These are phyloP conservation scores for Drosophila ogumai DNA, from an alignment of 1,140 invertebrate species.

Conservation along the genomic window DNA sequence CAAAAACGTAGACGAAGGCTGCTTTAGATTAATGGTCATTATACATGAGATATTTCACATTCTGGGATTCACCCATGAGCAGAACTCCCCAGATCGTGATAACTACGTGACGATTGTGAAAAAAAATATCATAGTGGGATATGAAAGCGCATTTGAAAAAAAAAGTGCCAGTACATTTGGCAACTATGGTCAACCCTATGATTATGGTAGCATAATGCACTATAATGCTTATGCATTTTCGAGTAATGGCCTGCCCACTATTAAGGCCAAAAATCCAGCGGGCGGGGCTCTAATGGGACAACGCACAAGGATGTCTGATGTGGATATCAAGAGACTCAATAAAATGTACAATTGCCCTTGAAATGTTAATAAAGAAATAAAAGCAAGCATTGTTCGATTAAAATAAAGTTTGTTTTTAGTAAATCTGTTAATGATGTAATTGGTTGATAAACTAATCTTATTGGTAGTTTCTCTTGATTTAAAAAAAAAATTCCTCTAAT, in stretches of 20 bases:
- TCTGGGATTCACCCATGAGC: constrained; percentile 90
- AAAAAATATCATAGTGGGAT: constrained; percentile 88
- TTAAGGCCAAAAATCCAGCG: constrained; percentile 85
- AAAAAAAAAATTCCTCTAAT: no score
- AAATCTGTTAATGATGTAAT: neutral
- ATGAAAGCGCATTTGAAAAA: constrained; percentile 86
- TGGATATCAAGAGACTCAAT: constrained; percentile 86
- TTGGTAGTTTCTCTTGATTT: no score
- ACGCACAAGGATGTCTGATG: constrained; percentile 85
- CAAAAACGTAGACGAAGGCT: constrained; percentile 37
- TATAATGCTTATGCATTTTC: constrained; percentile 90
- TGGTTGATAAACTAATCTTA: neutral
- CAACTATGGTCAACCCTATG: constrained; percentile 86
- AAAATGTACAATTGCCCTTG: constrained; percentile 85
- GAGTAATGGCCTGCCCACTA: constrained; percentile 89
- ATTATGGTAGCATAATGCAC: constrained; percentile 89
- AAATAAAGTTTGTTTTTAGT: neutral
- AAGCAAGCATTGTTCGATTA: no score
- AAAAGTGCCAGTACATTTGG: constrained; percentile 72
- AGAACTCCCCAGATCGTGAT: constrained; percentile 89
- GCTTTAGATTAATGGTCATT: constrained; percentile 85
- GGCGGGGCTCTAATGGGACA: constrained; percentile 85
- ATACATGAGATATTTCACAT: no score
- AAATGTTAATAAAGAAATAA: constrained; percentile 12
- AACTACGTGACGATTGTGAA: constrained; percentile 88